Conservation (phyloP, 2,888 invertebrate genomes). For the Pogonocherus hispidulus region DNA sequence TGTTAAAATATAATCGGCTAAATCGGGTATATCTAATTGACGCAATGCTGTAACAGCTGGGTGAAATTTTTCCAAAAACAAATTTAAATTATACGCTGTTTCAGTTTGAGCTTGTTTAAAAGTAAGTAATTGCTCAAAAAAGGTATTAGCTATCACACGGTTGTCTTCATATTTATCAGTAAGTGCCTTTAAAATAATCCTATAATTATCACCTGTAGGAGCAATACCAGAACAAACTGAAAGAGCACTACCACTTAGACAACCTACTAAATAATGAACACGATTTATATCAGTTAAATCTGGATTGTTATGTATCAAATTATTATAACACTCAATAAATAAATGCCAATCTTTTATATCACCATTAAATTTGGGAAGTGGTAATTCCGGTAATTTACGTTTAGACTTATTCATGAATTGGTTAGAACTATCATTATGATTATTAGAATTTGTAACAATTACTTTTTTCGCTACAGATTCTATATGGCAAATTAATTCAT, state of each 20-base stretch:
- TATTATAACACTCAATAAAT: constrained; percentile 4
- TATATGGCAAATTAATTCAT: constrained; percentile 2
- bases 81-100: constrained; percentile 21
- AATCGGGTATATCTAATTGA: constrained; percentile 17
- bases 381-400: constrained; percentile 5
- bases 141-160: constrained; percentile 1
- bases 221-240: neutral
- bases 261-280: constrained; percentile 17
- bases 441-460: neutral
- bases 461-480: neutral
- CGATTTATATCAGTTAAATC: neutral
- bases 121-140: constrained; percentile 17
- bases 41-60: constrained; percentile 16
- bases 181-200: constrained; percentile 4
- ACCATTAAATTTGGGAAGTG: constrained; percentile 4
- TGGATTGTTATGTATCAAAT: neutral
- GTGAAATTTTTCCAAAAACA: constrained; percentile 34
- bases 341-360: constrained; percentile 7
- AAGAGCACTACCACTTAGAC: neutral
- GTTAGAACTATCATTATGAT: neutral
- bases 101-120: constrained; percentile 24
- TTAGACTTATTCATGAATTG: neutral
- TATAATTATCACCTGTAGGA: constrained; percentile 13
- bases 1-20: constrained; percentile 23
- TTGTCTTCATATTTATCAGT: constrained; percentile 14